These are phyloP conservation scores for Lingula anatina DNA, from an alignment of 2,888 invertebrate genomes.

Conservation along the genomic window DNA sequence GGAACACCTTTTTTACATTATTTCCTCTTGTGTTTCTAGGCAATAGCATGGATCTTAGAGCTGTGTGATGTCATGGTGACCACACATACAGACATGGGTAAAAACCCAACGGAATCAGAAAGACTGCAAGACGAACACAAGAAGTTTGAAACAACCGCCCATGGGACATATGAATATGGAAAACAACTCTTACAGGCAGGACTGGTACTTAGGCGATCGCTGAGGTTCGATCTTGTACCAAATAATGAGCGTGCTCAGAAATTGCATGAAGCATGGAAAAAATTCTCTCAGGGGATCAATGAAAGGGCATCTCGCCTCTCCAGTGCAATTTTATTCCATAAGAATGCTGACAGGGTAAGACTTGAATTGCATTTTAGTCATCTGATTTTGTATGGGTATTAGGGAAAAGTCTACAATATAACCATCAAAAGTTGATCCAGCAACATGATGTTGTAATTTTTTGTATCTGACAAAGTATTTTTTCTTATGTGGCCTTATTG, in stretches of 20 bases:
- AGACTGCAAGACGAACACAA: constrained; percentile 70
- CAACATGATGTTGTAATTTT: too few species aligned
- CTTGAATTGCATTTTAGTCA: neutral
- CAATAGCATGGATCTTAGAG: constrained; percentile 72
- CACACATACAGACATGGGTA: constrained; percentile 69
- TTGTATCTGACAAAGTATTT: too few species aligned
- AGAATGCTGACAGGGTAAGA: constrained; percentile 58
- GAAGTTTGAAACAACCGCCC: constrained; percentile 71
- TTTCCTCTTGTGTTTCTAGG: constrained; percentile 56
- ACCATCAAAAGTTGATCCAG: neutral
- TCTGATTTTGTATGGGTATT: neutral
- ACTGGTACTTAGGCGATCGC: constrained; percentile 66
- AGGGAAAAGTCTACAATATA: neutral
- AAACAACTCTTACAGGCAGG: constrained; percentile 73
- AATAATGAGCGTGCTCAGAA: constrained; percentile 59
- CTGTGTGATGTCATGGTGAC: constrained; percentile 67
- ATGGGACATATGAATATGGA: constrained; percentile 79
- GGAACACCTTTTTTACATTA: too few species aligned
- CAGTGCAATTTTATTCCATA: constrained; percentile 71
- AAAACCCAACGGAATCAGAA: constrained; percentile 68
- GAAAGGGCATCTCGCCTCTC: constrained; percentile 72
- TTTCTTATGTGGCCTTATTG: too few species aligned
- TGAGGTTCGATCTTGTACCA: constrained; percentile 59
- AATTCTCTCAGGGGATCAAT: constrained; percentile 65
- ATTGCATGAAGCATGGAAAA: constrained; percentile 66